A percentile compares a stretch with the other conserved stretches of the same genome.
Evolutionary conservation across 2,888 invertebrate genomes (phyloP).

Genomic region (Zygothrica quintamaculata): DNA sequence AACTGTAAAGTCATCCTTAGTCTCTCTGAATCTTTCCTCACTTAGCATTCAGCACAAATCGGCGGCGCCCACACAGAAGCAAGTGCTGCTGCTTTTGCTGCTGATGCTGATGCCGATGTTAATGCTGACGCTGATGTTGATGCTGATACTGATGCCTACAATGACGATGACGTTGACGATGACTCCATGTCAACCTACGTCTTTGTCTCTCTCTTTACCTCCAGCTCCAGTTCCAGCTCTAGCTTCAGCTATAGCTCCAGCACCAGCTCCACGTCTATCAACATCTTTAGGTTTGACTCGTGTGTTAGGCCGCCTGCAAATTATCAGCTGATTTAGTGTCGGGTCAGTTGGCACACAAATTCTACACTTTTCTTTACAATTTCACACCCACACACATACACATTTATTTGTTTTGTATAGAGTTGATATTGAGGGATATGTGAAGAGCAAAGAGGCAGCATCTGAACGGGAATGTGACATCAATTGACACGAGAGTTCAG

Average conservation of each 20-base stretch:
- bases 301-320: conserved; percentile 42
- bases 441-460: not conserved
- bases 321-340: conserved; percentile 78
- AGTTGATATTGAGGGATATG: not conserved
- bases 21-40: conserved; percentile 32
- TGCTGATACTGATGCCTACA: conserved; percentile 20
- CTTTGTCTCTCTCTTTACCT: conserved; percentile 10
- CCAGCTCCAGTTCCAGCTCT: not conserved
- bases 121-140: conserved; percentile 40
- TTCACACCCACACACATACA: conserved; percentile 46
- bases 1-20: conserved; percentile 11
- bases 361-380: conserved; percentile 77
- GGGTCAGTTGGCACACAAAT: conserved; percentile 74
- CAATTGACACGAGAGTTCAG: conserved; percentile 79
- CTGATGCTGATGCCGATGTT: conserved; percentile 22
- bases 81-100: conserved; percentile 13
- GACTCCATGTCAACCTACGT: conserved; percentile 21
- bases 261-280: conserved; percentile 5
- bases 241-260: conserved; percentile 7
- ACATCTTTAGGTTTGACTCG: conserved; percentile 17
- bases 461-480: conserved; percentile 68
- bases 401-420: not conserved
- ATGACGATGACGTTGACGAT: conserved; percentile 39
- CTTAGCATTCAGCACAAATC: conserved; percentile 58
- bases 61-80: conserved; percentile 41